Evolutionary conservation across 2,113 vertebrate genomes (phyloP).

Genomic region (Larimichthys crocea): DNA sequence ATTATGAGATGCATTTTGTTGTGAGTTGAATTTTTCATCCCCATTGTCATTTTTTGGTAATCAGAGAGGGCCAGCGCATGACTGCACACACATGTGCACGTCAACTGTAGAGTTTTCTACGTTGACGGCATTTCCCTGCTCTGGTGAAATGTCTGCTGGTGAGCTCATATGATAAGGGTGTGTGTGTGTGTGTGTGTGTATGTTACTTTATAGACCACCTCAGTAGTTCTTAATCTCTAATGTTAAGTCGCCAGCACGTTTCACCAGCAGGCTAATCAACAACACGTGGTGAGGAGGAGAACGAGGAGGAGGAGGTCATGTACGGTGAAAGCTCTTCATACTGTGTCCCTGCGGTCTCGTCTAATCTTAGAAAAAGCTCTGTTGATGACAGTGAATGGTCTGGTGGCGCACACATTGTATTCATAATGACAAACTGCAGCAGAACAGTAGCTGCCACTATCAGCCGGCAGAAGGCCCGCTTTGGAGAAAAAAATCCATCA

Average conservation of each 20-base stretch:
- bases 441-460: neutral
- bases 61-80: conserved; percentile 15
- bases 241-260: conserved; percentile 38
- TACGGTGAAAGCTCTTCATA: neutral
- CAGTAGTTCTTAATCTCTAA: conserved; percentile 25
- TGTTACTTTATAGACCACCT: conserved; percentile 38
- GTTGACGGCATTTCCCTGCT: conserved; percentile 40
- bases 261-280: conserved; percentile 35
- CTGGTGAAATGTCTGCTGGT: conserved; percentile 43
- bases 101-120: conserved; percentile 24
- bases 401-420: neutral
- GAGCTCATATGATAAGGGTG: conserved; percentile 59
- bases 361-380: neutral
- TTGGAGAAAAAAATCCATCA: neutral
- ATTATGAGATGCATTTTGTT: neutral
- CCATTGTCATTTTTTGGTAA: conserved; percentile 12
- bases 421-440: neutral
- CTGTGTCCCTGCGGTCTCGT: neutral
- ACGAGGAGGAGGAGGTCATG: neutral
- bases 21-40: neutral
- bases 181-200: conserved; percentile 2
- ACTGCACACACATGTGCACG: conserved; percentile 24
- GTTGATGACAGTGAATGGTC: neutral
- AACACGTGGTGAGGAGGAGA: conserved; percentile 33
- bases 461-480: conserved; percentile 8